Base-by-base conservation (phyloP, 2,888 invertebrate genomes). In the Luperina nickerlii region DNA sequence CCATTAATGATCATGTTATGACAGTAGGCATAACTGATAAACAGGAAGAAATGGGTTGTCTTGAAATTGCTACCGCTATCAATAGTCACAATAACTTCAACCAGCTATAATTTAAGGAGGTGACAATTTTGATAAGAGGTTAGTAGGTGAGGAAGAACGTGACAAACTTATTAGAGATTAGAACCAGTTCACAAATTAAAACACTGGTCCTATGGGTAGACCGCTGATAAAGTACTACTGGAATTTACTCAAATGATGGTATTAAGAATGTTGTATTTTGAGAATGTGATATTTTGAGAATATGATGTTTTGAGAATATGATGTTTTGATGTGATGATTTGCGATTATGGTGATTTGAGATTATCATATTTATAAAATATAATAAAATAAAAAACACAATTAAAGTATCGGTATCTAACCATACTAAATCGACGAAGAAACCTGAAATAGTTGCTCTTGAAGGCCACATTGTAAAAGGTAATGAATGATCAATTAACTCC, bases 11-110 rank as follows among this genome's bases (percentile, higher is more conserved):
- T 45, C 8, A n/a, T n/a, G 38, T 38, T 27, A 60, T 27, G 45
- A 18, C 20, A 72, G 38, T 48, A 57, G 18, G 24, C 9, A 11
- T 24, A 11, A 48, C 15, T 51, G 48, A 42, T 27, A n/a, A 15
- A 57, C 45, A 72, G 45, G 38, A 70, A 81, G 81, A 45, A 24
- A 66, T 13, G 6, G n/a, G 78, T 18, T 32, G 18, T 13, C 1
- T 79, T 60, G 11, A 62, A 79, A 79, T 42, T 42, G 20, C n/a
- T 77, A 45, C 45, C 4, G 11, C 20, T 24, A 66, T 66, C 42
- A 5, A 8, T 45, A 45, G 45, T 60, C 13, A 60, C n/a, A 42
- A 42, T 42, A 13, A n/a, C 11, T 8, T n/a, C 11, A n/a, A 13
- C 24, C 7, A 51, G 5, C 9, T n/a, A 32, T 27, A 72, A 42